Evolutionary conservation across 1,140 invertebrate genomes (phyloP).

Genomic region (Tribolium castaneum): DNA sequence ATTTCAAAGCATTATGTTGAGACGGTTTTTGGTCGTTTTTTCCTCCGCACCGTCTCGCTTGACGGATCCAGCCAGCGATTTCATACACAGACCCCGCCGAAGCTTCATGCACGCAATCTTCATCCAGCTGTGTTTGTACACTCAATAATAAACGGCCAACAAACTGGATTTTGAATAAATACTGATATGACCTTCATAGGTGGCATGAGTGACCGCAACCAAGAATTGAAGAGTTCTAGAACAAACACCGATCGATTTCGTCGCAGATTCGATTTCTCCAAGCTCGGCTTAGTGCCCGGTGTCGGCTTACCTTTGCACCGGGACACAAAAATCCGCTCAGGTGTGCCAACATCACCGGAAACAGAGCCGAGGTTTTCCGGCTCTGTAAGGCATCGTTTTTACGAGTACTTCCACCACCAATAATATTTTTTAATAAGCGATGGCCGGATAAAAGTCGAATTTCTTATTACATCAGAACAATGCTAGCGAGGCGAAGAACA

Average conservation of each 20-base stretch:
- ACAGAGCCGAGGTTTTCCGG: background rate
- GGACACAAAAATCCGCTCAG: conserved; percentile 11
- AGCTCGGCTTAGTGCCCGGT: background rate
- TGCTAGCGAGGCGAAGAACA: background rate
- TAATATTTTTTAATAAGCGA: background rate
- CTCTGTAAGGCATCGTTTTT: background rate
- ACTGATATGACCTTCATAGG: conserved; percentile 48
- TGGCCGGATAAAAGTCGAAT: background rate
- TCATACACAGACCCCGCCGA: background rate
- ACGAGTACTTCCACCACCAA: background rate
- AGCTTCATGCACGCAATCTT: conserved; percentile 43
- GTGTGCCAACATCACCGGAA: conserved; percentile 9
- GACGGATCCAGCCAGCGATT: conserved; percentile 9
- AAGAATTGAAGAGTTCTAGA: background rate
- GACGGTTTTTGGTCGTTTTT: conserved; percentile 46
- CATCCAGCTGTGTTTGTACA: conserved; percentile 49
- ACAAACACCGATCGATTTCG: background rate
- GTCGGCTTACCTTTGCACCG: background rate
- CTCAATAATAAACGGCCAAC: conserved; percentile 36
- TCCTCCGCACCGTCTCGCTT: conserved; percentile 33
- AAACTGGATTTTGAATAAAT: conserved; percentile 51
- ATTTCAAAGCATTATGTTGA: conserved; percentile 43
- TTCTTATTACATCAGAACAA: background rate
- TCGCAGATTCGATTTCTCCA: background rate
- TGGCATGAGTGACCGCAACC: conserved; percentile 28